phyloP scores from a whole-genome alignment of 2,888 invertebrate genomes.

The Exocentrus adspersus region DNA sequence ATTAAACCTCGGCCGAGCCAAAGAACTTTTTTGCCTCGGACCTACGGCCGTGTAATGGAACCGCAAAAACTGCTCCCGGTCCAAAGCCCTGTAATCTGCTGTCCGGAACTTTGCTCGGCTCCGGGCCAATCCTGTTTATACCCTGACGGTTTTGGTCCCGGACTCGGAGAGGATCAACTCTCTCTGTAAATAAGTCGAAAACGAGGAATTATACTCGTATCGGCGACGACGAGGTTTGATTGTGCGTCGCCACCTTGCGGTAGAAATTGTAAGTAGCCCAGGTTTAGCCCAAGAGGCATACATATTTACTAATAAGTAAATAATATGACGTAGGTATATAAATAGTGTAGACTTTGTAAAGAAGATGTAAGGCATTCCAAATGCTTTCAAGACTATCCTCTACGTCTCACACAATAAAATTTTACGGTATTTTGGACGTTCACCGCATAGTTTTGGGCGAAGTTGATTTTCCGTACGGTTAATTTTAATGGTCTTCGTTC shows the following conservation, averaged over 20 bases:
- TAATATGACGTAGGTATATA: no score
- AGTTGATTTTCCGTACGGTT: conserved; percentile 18
- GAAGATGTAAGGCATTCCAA: no score
- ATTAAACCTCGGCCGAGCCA: not conserved
- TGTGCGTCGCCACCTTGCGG: no score
- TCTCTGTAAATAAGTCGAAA: no score
- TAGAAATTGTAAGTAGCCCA: no score
- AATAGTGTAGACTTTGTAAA: no score
- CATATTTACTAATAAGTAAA: no score
- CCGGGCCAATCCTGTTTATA: not conserved
- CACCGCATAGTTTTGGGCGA: conserved; percentile 19
- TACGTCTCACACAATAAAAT: not conserved
- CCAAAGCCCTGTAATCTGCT: conserved; percentile 1
- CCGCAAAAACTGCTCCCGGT: not conserved
- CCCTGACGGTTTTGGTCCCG: not conserved
- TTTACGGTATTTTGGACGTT: not conserved
- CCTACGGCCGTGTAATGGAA: not conserved
- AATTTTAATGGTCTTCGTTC: conserved; percentile 17
- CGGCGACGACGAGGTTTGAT: no score
- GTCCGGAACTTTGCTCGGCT: not conserved
- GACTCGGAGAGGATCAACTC: not conserved
- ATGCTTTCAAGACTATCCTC: no score
- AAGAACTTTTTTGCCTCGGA: not conserved
- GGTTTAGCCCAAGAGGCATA: no score
- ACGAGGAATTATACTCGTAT: no score